Conservation (phyloP, 2,113 vertebrate genomes). For the Zosterops japonicus region DNA sequence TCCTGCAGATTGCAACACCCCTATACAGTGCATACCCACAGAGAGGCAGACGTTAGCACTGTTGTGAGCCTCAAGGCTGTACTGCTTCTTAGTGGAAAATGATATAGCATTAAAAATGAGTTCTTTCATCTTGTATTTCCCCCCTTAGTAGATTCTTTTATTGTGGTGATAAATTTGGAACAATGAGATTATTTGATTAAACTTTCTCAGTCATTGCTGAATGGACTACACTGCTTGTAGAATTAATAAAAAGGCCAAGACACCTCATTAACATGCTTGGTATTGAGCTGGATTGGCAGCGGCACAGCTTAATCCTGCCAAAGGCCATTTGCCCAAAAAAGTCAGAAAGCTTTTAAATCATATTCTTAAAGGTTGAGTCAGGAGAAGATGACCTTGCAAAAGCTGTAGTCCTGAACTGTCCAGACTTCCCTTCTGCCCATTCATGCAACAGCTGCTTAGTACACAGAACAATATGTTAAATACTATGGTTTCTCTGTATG, state of each 20-base stretch:
- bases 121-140: conserved; percentile 18
- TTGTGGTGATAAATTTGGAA: conserved; percentile 44
- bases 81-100: neutral
- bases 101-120: neutral
- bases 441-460: neutral
- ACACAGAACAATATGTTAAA: neutral
- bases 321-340: neutral
- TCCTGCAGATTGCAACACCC: neutral
- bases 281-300: conserved; percentile 38
- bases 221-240: conserved; percentile 34
- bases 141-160: conserved; percentile 25
- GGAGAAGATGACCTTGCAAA: conserved; percentile 33
- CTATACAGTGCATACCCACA: neutral
- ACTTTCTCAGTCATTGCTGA: conserved; percentile 31
- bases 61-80: neutral
- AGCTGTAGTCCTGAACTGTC: neutral
- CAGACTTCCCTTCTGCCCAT: neutral
- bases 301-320: conserved; percentile 8
- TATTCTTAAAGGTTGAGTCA: conserved; percentile 27
- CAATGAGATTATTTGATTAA: conserved; percentile 59
- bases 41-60: neutral
- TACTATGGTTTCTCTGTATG: neutral
- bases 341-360: conserved; percentile 38
- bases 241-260: conserved; percentile 58
- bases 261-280: conserved; percentile 44